A percentile compares a stretch with the other conserved stretches of the same genome.
phyloP scores from a whole-genome alignment of 1,140 invertebrate species.

The Oryctes rhinoceros region DNA sequence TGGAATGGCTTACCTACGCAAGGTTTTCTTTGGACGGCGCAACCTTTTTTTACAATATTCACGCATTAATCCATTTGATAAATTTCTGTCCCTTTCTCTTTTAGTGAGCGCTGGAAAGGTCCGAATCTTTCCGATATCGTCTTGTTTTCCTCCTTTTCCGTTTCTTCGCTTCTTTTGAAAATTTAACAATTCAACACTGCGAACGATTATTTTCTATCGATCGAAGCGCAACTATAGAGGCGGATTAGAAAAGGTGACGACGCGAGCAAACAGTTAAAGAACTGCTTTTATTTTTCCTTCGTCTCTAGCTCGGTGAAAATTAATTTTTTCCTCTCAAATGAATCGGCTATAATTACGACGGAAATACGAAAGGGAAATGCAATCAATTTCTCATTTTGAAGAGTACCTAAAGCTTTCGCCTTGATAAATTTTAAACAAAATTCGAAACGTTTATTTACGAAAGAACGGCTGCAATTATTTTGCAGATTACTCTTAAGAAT shows the following conservation, averaged over 20 bases:
- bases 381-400: constrained; percentile 36
- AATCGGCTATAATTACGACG: constrained; percentile 36
- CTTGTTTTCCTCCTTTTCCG: background rate
- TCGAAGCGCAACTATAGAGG: background rate
- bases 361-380: constrained; percentile 34
- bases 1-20: constrained; percentile 35
- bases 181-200: background rate
- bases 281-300: constrained; percentile 12
- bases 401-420: constrained; percentile 22
- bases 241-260: background rate
- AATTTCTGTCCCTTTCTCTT: constrained; percentile 23
- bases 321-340: constrained; percentile 36
- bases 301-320: background rate
- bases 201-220: constrained; percentile 8
- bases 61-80: constrained; percentile 36
- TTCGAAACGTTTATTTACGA: constrained; percentile 22
- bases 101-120: background rate
- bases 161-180: constrained; percentile 5
- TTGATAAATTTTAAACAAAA: constrained; percentile 38
- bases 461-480: constrained; percentile 11
- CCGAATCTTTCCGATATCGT: background rate
- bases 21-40: background rate
- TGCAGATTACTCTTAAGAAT: constrained; percentile 18
- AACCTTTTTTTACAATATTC: constrained; percentile 20
- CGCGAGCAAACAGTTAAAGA: background rate